Conservation (phyloP, 2,797 vertebrate species). For the Microtus californicus region DNA sequence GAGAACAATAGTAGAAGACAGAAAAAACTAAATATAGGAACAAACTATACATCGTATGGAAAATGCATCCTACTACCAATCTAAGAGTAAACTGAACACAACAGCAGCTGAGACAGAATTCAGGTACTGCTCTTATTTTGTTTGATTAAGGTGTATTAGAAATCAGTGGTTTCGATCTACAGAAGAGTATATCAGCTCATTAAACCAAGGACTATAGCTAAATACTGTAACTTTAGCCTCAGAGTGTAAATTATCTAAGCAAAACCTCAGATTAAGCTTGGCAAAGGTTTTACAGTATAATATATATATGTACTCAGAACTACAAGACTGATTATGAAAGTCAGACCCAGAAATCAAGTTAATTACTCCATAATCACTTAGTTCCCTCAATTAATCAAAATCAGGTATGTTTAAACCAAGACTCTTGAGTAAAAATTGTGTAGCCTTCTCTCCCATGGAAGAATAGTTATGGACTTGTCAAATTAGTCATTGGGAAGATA, state of each 20-base stretch:
- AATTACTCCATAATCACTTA: slow-evolving; percentile 56
- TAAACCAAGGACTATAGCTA: background rate
- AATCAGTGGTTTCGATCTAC: slow-evolving; percentile 4
- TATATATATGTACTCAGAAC: slow-evolving; percentile 25
- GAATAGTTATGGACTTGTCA: background rate
- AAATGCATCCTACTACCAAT: background rate
- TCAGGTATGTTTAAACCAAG: background rate
- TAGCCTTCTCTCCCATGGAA: background rate
- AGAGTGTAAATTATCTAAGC: background rate
- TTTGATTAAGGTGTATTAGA: background rate
- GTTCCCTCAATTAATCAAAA: slow-evolving; percentile 57
- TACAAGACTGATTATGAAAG: slow-evolving; percentile 34
- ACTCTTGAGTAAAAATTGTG: slow-evolving; percentile 40
- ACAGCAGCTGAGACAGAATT: background rate
- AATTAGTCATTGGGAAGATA: background rate
- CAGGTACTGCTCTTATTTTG: background rate
- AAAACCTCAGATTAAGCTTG: slow-evolving; percentile 56
- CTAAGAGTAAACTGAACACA: background rate
- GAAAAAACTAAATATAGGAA: slow-evolving; percentile 18
- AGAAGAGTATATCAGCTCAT: background rate
- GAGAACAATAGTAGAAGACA: background rate
- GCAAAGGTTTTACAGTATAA: slow-evolving; percentile 52
- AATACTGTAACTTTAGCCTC: slow-evolving; percentile 34
- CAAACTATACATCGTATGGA: background rate
- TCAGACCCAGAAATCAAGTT: slow-evolving; percentile 7